Base-by-base conservation (phyloP, 2,888 invertebrate species). In the Itoplectis maculator region DNA sequence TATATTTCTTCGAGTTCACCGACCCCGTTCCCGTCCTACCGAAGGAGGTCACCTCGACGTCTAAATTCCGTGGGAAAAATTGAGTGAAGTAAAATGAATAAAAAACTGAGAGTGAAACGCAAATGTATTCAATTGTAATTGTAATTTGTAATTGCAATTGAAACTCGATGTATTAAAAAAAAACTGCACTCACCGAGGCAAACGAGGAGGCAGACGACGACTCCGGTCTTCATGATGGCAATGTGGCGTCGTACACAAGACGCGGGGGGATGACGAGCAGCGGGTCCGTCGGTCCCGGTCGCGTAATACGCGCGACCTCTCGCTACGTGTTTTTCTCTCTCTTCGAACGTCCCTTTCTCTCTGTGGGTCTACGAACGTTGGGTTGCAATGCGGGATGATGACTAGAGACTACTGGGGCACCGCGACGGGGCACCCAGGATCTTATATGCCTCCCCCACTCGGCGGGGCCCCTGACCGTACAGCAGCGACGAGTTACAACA, bases 391-490 rank as follows among this genome's bases (percentile, higher is more conserved):
- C 84, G 88, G 88, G 89, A 90, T 90, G 91, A 90, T 92, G 91
- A 91, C 91, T 90, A 91, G 90, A 90, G 91, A 87, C 89, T 91
- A 91, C 92, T 91, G 91, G 89, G 88, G 87, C 85, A 81, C 86
- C 88, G n/a, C n/a, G 88, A 87, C 88, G 88, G 87, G 87, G 86
- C 87, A 87, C 87, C 88, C 86, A 88, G 89, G 90, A 90, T 88
- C 91, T 93, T 93, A 92, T 92, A 92, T 92, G 90, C 88, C 87
- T 88, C 92, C 91, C 92, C 91, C 91, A 90, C 91, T 92, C 89
- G 89, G 76, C 77, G 79, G 79, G n/a, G n/a, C n/a, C 78, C 37
- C 65, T 47, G 66, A 74, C 63, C 81, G 66, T 77, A 20, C 66
- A 81, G 76, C 66, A 81, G 76, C 84, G 76, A 80, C 83, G 78